These are phyloP conservation scores for Watsonalla binaria DNA, from an alignment of 2,888 invertebrate genomes.

Conservation along the genomic window DNA sequence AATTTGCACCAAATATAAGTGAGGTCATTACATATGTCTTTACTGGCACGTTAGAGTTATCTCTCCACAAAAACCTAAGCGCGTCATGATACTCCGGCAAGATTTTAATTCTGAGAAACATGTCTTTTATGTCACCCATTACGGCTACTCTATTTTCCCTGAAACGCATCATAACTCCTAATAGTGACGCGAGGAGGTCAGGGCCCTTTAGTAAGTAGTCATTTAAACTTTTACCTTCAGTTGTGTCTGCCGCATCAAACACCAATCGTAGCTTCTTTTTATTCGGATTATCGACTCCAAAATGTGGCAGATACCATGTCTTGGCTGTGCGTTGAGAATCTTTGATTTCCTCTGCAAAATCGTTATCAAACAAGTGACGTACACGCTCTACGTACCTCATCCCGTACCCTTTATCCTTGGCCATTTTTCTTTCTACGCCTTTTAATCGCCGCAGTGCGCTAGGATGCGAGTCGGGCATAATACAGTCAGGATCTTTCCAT, in stretches of 20 bases:
- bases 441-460: not conserved
- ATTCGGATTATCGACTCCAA: constrained; percentile 13
- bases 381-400: not conserved
- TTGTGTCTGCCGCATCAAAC: constrained; percentile 15
- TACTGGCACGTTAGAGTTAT: too few relatives aligned
- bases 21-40: too few relatives aligned
- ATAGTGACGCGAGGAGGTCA: constrained; percentile 21
- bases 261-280: constrained; percentile 18
- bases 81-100: too few relatives aligned
- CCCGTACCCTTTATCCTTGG: not conserved
- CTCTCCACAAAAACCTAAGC: too few relatives aligned
- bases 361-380: not conserved
- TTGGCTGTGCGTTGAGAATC: not conserved
- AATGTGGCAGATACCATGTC: constrained; percentile 8
- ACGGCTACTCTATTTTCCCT: constrained; percentile 24
- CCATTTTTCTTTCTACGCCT: not conserved
- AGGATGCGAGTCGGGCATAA: constrained; percentile 11
- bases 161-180: constrained; percentile 37
- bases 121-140: constrained; percentile 15
- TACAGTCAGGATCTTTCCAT: constrained; percentile 13
- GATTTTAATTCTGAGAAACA: constrained; percentile 14
- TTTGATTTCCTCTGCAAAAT: not conserved
- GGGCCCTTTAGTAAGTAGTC: constrained; percentile 19
- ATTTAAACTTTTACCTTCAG: constrained; percentile 11
- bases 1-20: too few relatives aligned